These are phyloP conservation scores for Eurystomus gularis DNA, from an alignment of 2,113 vertebrate genomes.

Conservation along the genomic window DNA sequence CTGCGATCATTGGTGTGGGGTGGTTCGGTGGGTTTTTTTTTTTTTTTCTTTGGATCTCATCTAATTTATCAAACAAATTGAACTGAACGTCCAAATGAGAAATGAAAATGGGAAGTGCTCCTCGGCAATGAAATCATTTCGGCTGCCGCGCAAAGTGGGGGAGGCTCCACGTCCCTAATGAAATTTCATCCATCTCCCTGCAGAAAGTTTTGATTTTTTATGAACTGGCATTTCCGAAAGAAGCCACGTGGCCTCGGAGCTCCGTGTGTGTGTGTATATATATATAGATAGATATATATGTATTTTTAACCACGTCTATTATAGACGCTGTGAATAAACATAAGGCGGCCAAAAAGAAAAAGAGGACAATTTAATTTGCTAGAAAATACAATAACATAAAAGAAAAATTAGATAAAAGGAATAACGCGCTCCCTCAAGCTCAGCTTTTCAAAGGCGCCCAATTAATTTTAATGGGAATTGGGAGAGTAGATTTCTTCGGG, in stretches of 20 bases:
- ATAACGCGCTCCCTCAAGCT: not conserved
- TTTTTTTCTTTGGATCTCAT: not conserved
- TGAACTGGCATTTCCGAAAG: not conserved
- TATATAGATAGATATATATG: not conserved
- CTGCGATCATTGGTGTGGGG: fast-evolving
- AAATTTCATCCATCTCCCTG: not conserved
- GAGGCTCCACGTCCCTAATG: not conserved
- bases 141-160: not conserved
- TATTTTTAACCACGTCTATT: not conserved
- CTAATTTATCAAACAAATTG: conserved; percentile 44
- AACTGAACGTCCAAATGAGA: not conserved
- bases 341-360: not conserved
- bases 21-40: not conserved
- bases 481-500: not conserved
- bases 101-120: conserved; percentile 42
- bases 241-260: not conserved
- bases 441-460: not conserved
- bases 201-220: conserved; percentile 21
- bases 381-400: not conserved
- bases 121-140: not conserved
- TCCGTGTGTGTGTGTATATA: fast-evolving
- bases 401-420: conserved; percentile 24
- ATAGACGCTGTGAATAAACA: not conserved
- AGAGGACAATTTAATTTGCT: conserved; percentile 6
- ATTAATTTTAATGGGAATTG: not conserved